Evolutionary conservation across 2,888 invertebrate genomes (phyloP).

Genomic region (Rhopalosiphum nymphaeae): DNA sequence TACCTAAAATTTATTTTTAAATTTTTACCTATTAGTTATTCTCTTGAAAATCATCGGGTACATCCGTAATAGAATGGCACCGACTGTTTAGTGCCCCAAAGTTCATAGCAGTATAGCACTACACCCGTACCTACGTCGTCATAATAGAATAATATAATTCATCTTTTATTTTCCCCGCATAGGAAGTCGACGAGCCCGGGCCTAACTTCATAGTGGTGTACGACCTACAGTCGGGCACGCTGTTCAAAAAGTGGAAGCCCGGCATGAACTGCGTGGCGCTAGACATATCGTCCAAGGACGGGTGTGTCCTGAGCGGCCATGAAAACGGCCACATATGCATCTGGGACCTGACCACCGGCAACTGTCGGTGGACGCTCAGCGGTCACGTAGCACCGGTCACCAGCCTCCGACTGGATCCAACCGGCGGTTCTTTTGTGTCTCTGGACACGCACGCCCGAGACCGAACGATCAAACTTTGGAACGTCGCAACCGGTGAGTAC

Average conservation of each 20-base stretch:
- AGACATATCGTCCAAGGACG: slow-evolving; percentile 86
- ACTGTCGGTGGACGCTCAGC: slow-evolving; percentile 81
- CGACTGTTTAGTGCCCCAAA: not conserved
- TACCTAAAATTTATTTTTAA: not conserved
- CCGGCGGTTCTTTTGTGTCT: slow-evolving; percentile 81
- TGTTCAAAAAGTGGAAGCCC: slow-evolving; percentile 94
- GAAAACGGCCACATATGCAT: slow-evolving; percentile 86
- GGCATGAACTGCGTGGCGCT: slow-evolving; percentile 86
- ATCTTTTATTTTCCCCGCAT: not conserved
- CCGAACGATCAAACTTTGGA: slow-evolving; percentile 84
- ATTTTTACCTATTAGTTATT: not conserved
- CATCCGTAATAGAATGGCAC: not conserved
- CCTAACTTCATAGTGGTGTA: slow-evolving; percentile 93
- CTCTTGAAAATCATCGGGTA: not conserved
- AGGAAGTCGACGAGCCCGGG: slow-evolving; percentile 80
- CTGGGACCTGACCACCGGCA: slow-evolving; percentile 86
- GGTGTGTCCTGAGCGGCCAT: slow-evolving; percentile 86
- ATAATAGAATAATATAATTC: not conserved
- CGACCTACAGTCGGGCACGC: slow-evolving; percentile 88
- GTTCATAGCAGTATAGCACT: not conserved
- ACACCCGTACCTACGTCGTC: not conserved
- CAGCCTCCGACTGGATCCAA: slow-evolving; percentile 79
- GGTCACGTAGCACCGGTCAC: slow-evolving; percentile 86
- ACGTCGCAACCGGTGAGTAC: slow-evolving; percentile 79
- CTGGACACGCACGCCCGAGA: slow-evolving; percentile 81